Percentiles rank a stretch among this genome's conserved stretches.
Conservation (phyloP, 2,888 invertebrate genomes). For the Mythimna ferrago region DNA sequence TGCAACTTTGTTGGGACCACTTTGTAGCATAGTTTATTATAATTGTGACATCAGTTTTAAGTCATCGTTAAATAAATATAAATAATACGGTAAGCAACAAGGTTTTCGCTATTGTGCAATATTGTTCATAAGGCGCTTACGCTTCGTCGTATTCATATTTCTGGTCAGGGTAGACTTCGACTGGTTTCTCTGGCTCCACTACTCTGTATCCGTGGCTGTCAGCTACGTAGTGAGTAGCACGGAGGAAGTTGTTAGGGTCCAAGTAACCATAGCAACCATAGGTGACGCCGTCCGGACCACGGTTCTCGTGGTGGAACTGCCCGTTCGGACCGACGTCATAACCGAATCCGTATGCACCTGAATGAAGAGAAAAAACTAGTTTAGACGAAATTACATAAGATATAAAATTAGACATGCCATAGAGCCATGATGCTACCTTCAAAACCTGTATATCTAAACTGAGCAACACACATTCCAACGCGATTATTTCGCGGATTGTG, state of each 20-base stretch:
- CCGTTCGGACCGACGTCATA: constrained; percentile 94
- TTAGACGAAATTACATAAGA: constrained; percentile 30
- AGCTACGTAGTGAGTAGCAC: constrained; percentile 94
- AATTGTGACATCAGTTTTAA: constrained; percentile 17
- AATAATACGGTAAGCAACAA: neutral
- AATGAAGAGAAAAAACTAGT: constrained; percentile 57
- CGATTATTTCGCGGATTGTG: constrained; percentile 32
- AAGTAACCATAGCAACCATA: constrained; percentile 95
- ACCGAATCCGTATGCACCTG: constrained; percentile 94
- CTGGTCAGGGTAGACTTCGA: constrained; percentile 92
- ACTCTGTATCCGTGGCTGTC: constrained; percentile 95
- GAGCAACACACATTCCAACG: constrained; percentile 36
- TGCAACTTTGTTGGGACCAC: neutral
- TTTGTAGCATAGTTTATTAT: constrained; percentile 4
- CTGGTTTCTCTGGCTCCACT: constrained; percentile 92
- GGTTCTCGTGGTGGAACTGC: constrained; percentile 95
- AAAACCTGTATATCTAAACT: constrained; percentile 50
- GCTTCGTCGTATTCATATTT: constrained; percentile 85
- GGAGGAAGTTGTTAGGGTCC: constrained; percentile 92
- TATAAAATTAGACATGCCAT: constrained; percentile 29
- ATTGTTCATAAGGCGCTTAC: constrained; percentile 71
- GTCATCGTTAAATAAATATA: constrained; percentile 13
- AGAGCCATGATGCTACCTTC: constrained; percentile 12
- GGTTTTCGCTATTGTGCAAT: constrained; percentile 6
- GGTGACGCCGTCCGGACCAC: constrained; percentile 94